These are phyloP conservation scores for Clostera curtula DNA, from an alignment of 2,888 invertebrate genomes.

Conservation along the genomic window DNA sequence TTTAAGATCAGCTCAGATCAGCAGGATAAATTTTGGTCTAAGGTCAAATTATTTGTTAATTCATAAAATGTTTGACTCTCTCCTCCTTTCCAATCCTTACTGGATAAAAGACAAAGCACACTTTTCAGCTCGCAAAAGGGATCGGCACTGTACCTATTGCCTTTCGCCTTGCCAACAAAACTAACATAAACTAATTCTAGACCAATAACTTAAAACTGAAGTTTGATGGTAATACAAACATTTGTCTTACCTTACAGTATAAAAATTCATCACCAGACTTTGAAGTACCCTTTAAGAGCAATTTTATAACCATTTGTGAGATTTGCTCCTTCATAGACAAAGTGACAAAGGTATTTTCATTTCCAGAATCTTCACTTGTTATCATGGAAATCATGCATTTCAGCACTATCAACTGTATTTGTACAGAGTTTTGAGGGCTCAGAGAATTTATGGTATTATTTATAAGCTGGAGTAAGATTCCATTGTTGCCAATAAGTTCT, in stretches of 20 bases:
- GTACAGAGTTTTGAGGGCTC: constrained; percentile 35
- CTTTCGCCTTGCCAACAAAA: too few relatives aligned
- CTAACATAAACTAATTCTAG: too few relatives aligned
- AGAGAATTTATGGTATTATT: constrained; percentile 28
- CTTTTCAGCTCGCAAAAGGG: too few relatives aligned
- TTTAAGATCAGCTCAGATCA: too few relatives aligned
- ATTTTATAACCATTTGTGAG: constrained; percentile 47
- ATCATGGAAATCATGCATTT: constrained; percentile 49
- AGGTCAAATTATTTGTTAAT: too few relatives aligned
- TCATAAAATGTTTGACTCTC: too few relatives aligned
- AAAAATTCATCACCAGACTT: constrained; percentile 57
- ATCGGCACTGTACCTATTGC: too few relatives aligned
- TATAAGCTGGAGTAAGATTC: constrained; percentile 45
- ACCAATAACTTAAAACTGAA: too few relatives aligned
- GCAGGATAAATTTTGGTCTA: too few relatives aligned
- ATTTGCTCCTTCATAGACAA: constrained; percentile 44
- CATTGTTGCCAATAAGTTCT: constrained; percentile 49
- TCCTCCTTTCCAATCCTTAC: too few relatives aligned
- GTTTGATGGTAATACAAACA: too few relatives aligned
- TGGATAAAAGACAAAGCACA: not conserved
- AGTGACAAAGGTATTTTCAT: constrained; percentile 23
- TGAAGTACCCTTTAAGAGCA: constrained; percentile 45
- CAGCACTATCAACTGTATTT: constrained; percentile 43
- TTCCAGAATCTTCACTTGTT: constrained; percentile 36
- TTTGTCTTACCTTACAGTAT: constrained; percentile 60